Base-by-base conservation (phyloP, 2,888 invertebrate species). In the Apotomis capreana region DNA sequence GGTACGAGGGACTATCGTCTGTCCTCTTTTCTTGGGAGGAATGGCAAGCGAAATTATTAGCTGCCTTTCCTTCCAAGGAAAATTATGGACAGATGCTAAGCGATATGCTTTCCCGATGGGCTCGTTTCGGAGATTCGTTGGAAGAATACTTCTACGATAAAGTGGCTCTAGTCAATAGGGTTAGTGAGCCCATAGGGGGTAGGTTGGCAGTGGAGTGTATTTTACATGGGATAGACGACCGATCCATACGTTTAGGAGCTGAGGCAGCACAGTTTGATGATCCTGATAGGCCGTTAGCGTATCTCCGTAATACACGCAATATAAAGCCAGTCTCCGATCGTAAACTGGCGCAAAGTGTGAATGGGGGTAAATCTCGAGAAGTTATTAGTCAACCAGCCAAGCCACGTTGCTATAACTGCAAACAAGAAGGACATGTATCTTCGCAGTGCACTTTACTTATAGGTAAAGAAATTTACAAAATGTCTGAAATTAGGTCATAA, bases 61-160 rank as follows among this genome's bases (percentile, higher is more conserved):
- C n/a, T n/a, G n/a, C n/a, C n/a, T n/a, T n/a, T n/a, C n/a, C n/a
- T n/a, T n/a, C n/a, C n/a, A n/a, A n/a, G n/a, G n/a, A n/a, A n/a
- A n/a, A n/a, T n/a, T n/a, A n/a, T n/a, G n/a, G n/a, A n/a, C n/a
- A n/a, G n/a, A n/a, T n/a, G n/a, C n/a, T n/a, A n/a, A n/a, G n/a
- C n/a, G n/a, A n/a, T n/a, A n/a, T n/a, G n/a, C n/a, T n/a, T n/a
- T n/a, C n/a, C n/a, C n/a, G n/a, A n/a, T n/a, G n/a, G n/a, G n/a
- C n/a, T n/a, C n/a, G n/a, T n/a, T n/a, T n/a, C n/a, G n/a, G n/a
- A n/a, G n/a, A n/a, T n/a, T n/a, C n/a, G n/a, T n/a, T n/a, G n/a
- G n/a, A n/a, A n/a, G n/a, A n/a, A n/a, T n/a, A 76, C 44, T 76
- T 60, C 44, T 69, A 74, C 49, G 73, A 72, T 26, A 75, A 78